phyloP scores from a whole-genome alignment of 2,797 vertebrate genomes.

The Rhodeus uyekii region DNA sequence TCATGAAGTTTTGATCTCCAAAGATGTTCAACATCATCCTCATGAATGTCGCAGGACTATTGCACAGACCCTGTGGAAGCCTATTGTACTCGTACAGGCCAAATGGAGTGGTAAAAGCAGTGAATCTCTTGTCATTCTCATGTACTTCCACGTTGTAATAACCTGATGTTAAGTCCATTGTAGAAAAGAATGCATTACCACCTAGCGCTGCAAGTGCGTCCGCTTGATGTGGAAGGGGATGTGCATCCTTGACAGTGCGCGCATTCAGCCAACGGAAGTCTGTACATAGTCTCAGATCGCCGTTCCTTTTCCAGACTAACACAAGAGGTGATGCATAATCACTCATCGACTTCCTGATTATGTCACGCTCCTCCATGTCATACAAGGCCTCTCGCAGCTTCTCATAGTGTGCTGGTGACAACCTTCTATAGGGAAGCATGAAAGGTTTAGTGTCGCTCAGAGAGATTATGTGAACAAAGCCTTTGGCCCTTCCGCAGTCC shows the following conservation, averaged over 20 bases:
- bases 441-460: not conserved
- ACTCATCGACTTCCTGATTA: not conserved
- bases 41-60: not conserved
- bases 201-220: not conserved
- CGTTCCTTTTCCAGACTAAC: not conserved
- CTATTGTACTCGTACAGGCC: slow-evolving; percentile 3
- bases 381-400: not conserved
- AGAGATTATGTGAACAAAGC: not conserved
- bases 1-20: not conserved
- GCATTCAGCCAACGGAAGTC: not conserved
- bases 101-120: not conserved
- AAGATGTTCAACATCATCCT: not conserved
- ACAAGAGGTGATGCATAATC: not conserved
- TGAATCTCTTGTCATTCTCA: not conserved
- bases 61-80: not conserved
- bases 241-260: not conserved
- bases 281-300: not conserved
- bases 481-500: not conserved
- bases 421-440: not conserved
- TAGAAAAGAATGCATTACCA: slow-evolving; percentile 6
- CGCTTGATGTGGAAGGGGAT: not conserved
- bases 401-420: not conserved
- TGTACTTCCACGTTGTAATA: slow-evolving; percentile 9
- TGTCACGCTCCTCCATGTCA: not conserved
- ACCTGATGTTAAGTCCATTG: slow-evolving; percentile 12